Evolutionary conservation across 2,888 invertebrate genomes (phyloP), one percentile per base, ranked within the genome.

Genomic region (Watsonalla cultraria): DNA sequence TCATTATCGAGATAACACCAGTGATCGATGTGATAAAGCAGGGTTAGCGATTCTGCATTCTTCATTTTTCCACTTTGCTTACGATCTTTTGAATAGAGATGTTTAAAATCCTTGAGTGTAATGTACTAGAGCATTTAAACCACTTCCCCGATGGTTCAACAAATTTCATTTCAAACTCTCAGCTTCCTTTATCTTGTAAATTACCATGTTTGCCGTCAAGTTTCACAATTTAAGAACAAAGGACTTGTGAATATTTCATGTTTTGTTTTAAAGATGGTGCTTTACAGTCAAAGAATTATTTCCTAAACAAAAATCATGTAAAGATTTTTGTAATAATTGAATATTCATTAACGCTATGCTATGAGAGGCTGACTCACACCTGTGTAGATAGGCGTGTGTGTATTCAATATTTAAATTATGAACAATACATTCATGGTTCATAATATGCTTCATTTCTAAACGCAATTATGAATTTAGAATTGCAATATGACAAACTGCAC

Each of bases 181-280:
- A 62, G 68, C 53, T 66, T 76, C 80, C 73, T 82, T 87, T 84
- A 80, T 85, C 68, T 82, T 82, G 82, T 81, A 82, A 88, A 86
- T 83, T 66, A 68, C 68, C 68, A 74, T 81, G 72, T 80, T 82
- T 74, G 69, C 74, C 74, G 79, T 74, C 68, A 74, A 74, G 82
- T 86, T 86, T 84, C 80, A 82, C 77, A 78, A 80, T 76, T 68
- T 56, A 54, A 59, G 68, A 64, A 86, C 85, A 87, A 86, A 80
- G 74, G 61, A 55, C 80, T 77, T 73, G 76, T 85, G 82, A 85
- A 87, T 89, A 86, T 86, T 85, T 84, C 72, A 83, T 83, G 74
- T 66, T 81, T 76, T 72, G 76, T 77, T 72, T 70, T 64, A 74
- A 75, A 73, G 72, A 74, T 73, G 73, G 75, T 80, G 74, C 67